Evolutionary conservation across 1,140 invertebrate species (phyloP).

Genomic region (Drosophila mayri): DNA sequence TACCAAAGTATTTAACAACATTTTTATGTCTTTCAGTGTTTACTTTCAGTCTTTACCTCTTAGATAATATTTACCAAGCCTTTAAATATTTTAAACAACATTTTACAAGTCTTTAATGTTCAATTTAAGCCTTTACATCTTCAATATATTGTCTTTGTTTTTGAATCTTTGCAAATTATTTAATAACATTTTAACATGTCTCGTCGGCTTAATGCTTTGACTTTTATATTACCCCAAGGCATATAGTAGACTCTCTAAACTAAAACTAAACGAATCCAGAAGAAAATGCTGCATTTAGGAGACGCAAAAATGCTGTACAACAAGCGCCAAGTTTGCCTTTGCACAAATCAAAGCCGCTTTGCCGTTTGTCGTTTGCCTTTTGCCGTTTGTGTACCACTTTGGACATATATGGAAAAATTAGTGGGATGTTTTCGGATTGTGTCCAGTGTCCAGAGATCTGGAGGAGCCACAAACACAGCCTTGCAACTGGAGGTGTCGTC

Average conservation of each 20-base stretch:
- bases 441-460: slow-evolving; percentile 16
- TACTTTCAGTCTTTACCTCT: background rate
- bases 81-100: background rate
- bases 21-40: background rate
- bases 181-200: background rate
- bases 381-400: slow-evolving; percentile 70
- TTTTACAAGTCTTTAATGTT: background rate
- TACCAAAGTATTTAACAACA: too few species aligned
- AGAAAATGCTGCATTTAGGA: slow-evolving; percentile 41
- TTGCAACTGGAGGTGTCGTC: slow-evolving; percentile 62
- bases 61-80: background rate
- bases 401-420: slow-evolving; percentile 80
- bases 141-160: background rate
- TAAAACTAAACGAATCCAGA: slow-evolving; percentile 27
- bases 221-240: slow-evolving; percentile 15
- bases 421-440: slow-evolving; percentile 72
- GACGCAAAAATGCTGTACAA: slow-evolving; percentile 79
- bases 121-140: background rate
- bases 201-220: slow-evolving; percentile 61
- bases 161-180: background rate
- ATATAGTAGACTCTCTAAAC: slow-evolving; percentile 17
- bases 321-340: slow-evolving; percentile 75
- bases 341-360: slow-evolving; percentile 66
- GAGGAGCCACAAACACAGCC: background rate
- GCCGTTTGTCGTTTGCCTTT: slow-evolving; percentile 31